Evolutionary conservation across 2,888 invertebrate species (phyloP).

Genomic region (Aquatica leii): DNA sequence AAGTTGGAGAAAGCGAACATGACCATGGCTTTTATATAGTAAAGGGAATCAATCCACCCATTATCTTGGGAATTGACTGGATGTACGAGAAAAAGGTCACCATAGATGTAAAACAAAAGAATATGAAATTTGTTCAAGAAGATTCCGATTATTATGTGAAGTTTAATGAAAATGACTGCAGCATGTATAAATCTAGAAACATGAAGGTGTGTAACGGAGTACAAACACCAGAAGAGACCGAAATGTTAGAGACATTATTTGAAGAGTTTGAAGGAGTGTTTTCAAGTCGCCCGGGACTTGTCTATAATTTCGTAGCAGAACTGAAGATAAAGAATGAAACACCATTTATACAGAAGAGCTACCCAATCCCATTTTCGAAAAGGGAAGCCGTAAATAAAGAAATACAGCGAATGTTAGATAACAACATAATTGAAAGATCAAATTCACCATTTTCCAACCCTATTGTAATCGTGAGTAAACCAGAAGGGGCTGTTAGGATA

Average conservation of each 20-base stretch:
- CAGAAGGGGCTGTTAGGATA: conserved; percentile 5
- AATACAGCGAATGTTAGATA: conserved; percentile 40
- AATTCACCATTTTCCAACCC: too few species aligned
- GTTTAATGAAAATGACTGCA: neutral
- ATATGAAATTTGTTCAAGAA: neutral
- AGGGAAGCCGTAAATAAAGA: neutral
- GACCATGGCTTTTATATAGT: neutral
- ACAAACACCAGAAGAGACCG: neutral
- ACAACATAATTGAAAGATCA: conserved; percentile 5
- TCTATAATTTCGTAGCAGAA: neutral
- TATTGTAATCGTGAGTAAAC: conserved; percentile 4
- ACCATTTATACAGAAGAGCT: neutral
- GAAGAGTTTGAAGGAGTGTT: too few species aligned
- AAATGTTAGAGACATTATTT: neutral
- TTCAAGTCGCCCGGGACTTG: neutral
- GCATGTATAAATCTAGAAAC: neutral
- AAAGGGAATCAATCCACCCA: neutral
- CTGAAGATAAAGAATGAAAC: neutral
- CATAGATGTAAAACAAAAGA: neutral
- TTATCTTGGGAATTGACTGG: too few species aligned
- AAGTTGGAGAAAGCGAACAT: neutral
- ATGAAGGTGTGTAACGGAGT: neutral
- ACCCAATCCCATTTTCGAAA: too few species aligned
- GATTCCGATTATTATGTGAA: neutral
- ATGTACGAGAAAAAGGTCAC: too few species aligned